Evolutionary conservation across 2,797 vertebrate genomes (phyloP).

Genomic region (Gymnoscopelus braueri): DNA sequence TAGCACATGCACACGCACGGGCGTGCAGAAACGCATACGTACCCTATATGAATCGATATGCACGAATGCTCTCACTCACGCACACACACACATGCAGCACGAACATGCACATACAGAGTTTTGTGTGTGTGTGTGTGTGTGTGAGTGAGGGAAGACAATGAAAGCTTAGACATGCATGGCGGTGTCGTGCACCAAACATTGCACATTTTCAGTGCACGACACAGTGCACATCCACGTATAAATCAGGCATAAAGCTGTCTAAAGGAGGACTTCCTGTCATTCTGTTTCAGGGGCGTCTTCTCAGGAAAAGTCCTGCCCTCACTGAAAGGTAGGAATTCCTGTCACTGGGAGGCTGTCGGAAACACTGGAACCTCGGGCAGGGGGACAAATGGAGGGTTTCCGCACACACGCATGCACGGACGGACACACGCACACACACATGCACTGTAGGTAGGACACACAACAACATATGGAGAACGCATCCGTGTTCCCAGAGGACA

Average conservation of each 20-base stretch:
- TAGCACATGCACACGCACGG: no score
- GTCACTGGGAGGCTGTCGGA: constrained; percentile 87
- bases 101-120: no score
- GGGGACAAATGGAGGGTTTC: constrained; percentile 60
- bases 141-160: constrained; percentile 27
- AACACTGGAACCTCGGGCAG: constrained; percentile 67
- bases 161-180: no score
- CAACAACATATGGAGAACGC: constrained; percentile 45
- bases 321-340: constrained; percentile 90
- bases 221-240: no score
- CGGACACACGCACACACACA: constrained; percentile 1
- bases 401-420: constrained; percentile 7
- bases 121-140: constrained; percentile 35
- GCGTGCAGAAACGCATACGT: no score
- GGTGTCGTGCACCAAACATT: constrained; percentile 65
- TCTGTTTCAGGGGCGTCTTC: constrained; percentile 90
- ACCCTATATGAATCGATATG: no score
- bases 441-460: not conserved
- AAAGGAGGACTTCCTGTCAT: constrained; percentile 98
- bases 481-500: constrained; percentile 16
- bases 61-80: no score
- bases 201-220: no score
- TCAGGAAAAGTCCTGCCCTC: constrained; percentile 85
- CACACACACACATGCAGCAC: no score
- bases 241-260: constrained; percentile 79